A percentile compares a stretch with the other conserved stretches of the same genome.
phyloP scores from a whole-genome alignment of 92 coral and sea anemone genomes.

The Epizoanthus illoricatus region DNA sequence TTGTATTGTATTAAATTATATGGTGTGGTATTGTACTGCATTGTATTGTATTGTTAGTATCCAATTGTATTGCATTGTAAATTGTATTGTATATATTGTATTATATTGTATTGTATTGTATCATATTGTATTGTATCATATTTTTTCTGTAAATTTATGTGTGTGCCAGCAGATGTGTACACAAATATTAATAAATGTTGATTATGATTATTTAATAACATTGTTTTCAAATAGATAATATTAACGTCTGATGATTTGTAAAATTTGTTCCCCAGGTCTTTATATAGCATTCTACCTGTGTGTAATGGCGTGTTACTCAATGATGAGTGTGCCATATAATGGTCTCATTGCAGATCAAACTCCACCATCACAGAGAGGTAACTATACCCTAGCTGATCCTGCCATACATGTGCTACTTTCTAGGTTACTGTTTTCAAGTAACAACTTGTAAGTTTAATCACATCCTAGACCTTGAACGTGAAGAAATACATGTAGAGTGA shows the following conservation, averaged over 20 bases:
- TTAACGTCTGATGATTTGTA: no score
- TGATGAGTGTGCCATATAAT: slow-evolving; percentile 97
- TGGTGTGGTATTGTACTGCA: no score
- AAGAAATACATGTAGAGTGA: no score
- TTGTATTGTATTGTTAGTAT: not conserved
- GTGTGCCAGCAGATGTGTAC: not conserved
- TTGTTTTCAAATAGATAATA: no score
- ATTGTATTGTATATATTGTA: not conserved
- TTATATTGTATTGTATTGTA: no score
- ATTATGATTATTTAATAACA: not conserved
- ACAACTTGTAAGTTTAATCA: no score
- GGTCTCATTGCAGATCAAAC: slow-evolving; percentile 97
- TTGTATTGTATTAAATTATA: no score
- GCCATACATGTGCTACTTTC: not conserved
- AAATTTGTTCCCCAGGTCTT: slow-evolving; percentile 54
- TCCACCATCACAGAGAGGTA: slow-evolving; percentile 93
- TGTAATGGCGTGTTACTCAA: slow-evolving; percentile 98
- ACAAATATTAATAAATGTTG: not conserved
- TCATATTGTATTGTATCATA: no score
- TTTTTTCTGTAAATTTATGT: not conserved
- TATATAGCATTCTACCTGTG: slow-evolving; percentile 90
- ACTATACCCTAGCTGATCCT: not conserved
- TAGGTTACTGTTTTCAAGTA: no score
- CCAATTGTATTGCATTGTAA: not conserved
- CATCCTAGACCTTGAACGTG: no score